phyloP scores from a whole-genome alignment of 2,797 vertebrate species.

The Diplodus puntazzo region DNA sequence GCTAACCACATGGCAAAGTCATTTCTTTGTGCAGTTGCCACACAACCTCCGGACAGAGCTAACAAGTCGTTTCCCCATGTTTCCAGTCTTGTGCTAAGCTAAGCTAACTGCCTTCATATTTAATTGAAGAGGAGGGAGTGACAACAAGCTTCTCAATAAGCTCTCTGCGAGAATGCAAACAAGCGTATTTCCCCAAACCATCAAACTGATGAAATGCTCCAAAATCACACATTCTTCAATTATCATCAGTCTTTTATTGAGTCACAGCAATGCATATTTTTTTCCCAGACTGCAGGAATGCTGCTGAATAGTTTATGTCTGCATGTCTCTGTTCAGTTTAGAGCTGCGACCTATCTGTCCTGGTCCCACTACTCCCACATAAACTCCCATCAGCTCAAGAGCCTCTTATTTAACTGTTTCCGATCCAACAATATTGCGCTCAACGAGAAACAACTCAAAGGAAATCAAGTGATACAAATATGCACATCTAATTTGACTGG shows the following conservation, averaged over 20 bases:
- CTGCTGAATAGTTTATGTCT: constrained; percentile 48
- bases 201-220: constrained; percentile 6
- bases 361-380: constrained; percentile 65
- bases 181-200: neutral
- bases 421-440: constrained; percentile 42
- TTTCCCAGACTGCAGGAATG: constrained; percentile 73
- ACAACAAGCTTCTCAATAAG: neutral
- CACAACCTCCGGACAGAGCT: neutral
- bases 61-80: neutral
- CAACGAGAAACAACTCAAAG: constrained; percentile 21
- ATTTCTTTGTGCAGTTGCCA: constrained; percentile 1
- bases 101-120: neutral
- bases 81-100: neutral
- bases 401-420: constrained; percentile 32
- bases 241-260: constrained; percentile 35
- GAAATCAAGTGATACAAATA: constrained; percentile 19
- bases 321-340: constrained; percentile 51
- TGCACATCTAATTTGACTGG: constrained; percentile 38
- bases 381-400: constrained; percentile 52
- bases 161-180: constrained; percentile 12
- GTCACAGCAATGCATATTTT: constrained; percentile 47
- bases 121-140: neutral
- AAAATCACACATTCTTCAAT: constrained; percentile 24
- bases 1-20: neutral
- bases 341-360: constrained; percentile 61